Percentiles rank a stretch among this genome's conserved stretches.
Evolutionary conservation across 2,888 invertebrate species (phyloP).

Genomic region (Agriopis marginaria): DNA sequence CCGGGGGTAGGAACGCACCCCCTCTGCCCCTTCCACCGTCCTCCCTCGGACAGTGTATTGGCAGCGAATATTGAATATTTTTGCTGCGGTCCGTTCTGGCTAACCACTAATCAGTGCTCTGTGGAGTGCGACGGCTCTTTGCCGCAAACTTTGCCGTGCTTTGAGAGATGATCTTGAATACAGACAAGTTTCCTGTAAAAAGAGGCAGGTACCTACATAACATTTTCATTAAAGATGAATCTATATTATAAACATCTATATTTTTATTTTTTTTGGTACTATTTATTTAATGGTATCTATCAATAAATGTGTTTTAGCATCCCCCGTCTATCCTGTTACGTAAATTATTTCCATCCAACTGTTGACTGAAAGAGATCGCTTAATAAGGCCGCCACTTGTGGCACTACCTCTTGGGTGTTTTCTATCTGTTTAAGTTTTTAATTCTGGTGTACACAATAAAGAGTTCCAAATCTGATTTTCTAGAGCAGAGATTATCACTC

Average conservation of each 20-base stretch:
- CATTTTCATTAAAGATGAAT: background rate
- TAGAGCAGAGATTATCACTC: background rate
- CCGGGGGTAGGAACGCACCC: slow-evolving; percentile 48
- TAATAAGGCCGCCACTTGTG: too few species aligned
- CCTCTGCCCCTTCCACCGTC: slow-evolving; percentile 48
- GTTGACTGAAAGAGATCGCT: too few species aligned
- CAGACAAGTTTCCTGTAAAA: background rate
- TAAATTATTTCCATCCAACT: too few species aligned
- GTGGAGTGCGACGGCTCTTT: slow-evolving; percentile 57
- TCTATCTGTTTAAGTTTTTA: too few species aligned
- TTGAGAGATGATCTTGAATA: slow-evolving; percentile 16
- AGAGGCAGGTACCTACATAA: background rate
- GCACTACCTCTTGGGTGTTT: too few species aligned
- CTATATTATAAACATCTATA: too few species aligned
- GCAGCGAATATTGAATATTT: slow-evolving; percentile 81
- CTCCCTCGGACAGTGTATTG: slow-evolving; percentile 64
- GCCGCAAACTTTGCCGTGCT: slow-evolving; percentile 49
- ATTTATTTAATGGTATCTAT: too few species aligned
- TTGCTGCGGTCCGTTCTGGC: slow-evolving; percentile 65
- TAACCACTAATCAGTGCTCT: slow-evolving; percentile 73
- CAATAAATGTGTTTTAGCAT: too few species aligned
- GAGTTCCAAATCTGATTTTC: background rate
- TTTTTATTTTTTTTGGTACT: too few species aligned
- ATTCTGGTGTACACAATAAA: too few species aligned
- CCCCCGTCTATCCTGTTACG: too few species aligned